Conservation (phyloP, 2,888 invertebrate species). For the Hydrotaea diabolus region DNA sequence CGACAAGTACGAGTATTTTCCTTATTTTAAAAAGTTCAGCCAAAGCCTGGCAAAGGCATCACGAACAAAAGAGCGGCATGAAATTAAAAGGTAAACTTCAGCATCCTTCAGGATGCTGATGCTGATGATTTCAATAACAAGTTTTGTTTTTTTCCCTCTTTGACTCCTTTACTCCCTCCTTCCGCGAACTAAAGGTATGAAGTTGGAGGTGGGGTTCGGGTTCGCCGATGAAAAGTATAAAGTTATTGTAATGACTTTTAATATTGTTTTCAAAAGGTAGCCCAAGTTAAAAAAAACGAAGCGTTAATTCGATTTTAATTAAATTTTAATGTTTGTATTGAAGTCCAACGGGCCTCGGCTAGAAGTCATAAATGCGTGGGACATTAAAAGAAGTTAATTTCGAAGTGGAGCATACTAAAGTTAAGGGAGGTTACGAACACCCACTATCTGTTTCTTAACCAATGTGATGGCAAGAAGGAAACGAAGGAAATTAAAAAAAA, state of each 20-base stretch:
- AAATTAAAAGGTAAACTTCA: constrained; percentile 29
- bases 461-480: too few species aligned
- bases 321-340: constrained; percentile 51
- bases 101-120: background rate
- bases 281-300: constrained; percentile 22
- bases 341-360: background rate
- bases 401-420: too few species aligned
- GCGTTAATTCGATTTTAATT: constrained; percentile 59
- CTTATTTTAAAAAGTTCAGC: constrained; percentile 22
- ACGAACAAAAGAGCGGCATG: background rate
- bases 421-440: too few species aligned
- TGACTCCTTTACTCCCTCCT: constrained; percentile 8
- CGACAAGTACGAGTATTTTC: background rate
- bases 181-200: background rate
- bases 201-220: background rate
- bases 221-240: constrained; percentile 12
- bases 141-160: constrained; percentile 1
- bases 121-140: constrained; percentile 60
- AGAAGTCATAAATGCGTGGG: background rate
- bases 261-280: constrained; percentile 29
- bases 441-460: too few species aligned
- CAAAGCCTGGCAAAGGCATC: constrained; percentile 1
- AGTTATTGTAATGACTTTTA: constrained; percentile 59
- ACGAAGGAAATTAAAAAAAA: too few species aligned
- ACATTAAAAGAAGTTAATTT: background rate